Evolutionary conservation across 2,797 vertebrate species (phyloP).

Genomic region (Echeneis naucrates): DNA sequence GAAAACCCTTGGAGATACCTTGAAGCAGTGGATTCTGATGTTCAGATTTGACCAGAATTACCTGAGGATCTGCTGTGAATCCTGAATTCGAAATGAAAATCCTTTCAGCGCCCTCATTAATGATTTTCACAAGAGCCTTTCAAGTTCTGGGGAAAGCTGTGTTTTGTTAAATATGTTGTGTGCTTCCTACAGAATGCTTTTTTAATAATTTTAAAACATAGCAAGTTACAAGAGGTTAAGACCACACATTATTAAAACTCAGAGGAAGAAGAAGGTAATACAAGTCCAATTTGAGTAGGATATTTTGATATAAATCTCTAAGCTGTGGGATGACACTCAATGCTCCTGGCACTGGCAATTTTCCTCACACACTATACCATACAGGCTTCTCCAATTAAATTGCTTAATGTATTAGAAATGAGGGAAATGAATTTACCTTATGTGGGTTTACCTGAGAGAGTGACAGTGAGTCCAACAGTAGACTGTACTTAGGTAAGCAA

Average conservation of each 20-base stretch:
- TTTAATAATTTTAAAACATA: neutral
- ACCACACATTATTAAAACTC: slow-evolving; percentile 9
- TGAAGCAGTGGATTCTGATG: slow-evolving; percentile 18
- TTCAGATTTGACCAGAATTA: slow-evolving; percentile 16
- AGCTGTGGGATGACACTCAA: neutral
- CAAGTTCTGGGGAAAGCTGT: neutral
- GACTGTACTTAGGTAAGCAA: slow-evolving; percentile 1
- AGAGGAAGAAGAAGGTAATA: neutral
- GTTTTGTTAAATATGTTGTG: neutral
- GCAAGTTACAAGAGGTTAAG: neutral
- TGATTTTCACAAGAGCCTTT: slow-evolving; percentile 3
- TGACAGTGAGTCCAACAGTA: slow-evolving; percentile 29
- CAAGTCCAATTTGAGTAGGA: neutral
- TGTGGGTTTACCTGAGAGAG: slow-evolving; percentile 11
- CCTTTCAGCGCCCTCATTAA: slow-evolving; percentile 1
- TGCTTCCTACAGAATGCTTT: neutral
- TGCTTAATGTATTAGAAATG: slow-evolving; percentile 33
- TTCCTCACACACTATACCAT: slow-evolving; percentile 9
- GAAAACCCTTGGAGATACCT: slow-evolving; percentile 28
- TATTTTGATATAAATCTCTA: neutral
- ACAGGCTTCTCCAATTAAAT: slow-evolving; percentile 4
- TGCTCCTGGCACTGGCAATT: neutral
- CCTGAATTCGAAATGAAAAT: neutral
- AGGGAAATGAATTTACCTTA: slow-evolving; percentile 29
- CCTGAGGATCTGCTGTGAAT: neutral